Percentiles rank a stretch among this genome's conserved stretches.
phyloP scores from a whole-genome alignment of 2,888 invertebrate species.

The Chloroclystis v-ata region DNA sequence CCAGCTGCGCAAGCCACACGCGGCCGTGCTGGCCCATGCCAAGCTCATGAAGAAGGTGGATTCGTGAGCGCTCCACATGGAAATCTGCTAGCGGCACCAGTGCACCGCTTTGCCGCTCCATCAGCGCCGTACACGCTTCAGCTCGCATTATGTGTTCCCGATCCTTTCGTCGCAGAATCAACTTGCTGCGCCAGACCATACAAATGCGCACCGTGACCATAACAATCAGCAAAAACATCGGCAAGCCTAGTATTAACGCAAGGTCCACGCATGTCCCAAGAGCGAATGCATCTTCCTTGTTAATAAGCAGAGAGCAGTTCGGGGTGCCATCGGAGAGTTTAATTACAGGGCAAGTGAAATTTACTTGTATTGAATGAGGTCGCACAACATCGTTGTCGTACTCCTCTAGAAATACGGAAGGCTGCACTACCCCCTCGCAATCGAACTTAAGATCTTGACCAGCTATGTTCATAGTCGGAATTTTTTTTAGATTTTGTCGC shows the following conservation, averaged over 20 bases:
- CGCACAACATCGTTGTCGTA: background rate
- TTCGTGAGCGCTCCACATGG: conserved; percentile 35
- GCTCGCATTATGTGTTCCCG: conserved; percentile 33
- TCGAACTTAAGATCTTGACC: background rate
- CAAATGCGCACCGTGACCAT: conserved; percentile 25
- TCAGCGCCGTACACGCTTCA: conserved; percentile 63
- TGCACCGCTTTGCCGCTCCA: conserved; percentile 26
- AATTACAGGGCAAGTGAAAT: background rate
- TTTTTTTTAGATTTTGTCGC: too few relatives aligned
- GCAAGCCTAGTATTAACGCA: conserved; percentile 53
- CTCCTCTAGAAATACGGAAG: background rate
- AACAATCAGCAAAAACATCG: conserved; percentile 8
- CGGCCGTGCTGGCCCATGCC: conserved; percentile 54
- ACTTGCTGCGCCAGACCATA: conserved; percentile 17
- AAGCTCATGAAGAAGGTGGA: conserved; percentile 29
- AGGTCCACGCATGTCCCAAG: conserved; percentile 81
- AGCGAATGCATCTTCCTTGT: background rate
- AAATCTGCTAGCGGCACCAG: conserved; percentile 33
- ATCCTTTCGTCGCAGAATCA: conserved; percentile 26
- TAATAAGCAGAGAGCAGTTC: background rate
- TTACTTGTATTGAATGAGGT: background rate
- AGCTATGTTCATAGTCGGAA: background rate
- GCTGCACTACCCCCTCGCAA: background rate
- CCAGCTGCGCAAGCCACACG: conserved; percentile 46
- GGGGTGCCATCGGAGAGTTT: background rate